Base-by-base conservation (phyloP, 2,888 invertebrate genomes). In the Troides aeacus region DNA sequence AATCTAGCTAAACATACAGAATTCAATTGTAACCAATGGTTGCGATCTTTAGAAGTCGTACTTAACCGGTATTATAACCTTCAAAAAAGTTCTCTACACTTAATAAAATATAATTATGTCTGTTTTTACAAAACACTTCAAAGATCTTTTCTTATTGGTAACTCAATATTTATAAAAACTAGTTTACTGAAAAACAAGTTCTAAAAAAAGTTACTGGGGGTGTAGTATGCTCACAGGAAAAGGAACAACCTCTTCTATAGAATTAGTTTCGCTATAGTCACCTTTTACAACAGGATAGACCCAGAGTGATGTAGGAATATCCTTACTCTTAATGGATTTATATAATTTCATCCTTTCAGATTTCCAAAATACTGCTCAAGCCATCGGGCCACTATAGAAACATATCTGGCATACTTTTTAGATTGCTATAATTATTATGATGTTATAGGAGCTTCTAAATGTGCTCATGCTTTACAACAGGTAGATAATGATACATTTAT, bases 31-130 rank as follows among this genome's bases (percentile, higher is more conserved):
- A 81, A 77, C 67, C 76, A 74, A 76, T 90, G 88, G 86, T 74
- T 92, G 57, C 82, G 80, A 42, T 77, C 80, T 15, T 76, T 90
- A 70, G 84, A 85, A 77, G 77, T 76, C 71, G 76, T 89, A 66
- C 79, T 92, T 68, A 85, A 81, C 88, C 88, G 92, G 92, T 91
- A 86, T 74, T 76, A 74, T 85, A 86, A 87, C 84, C 85, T 85
- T 30, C 15, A 24, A 76, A 64, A 57, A 68, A 39, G 46, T 15
- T 39, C 50, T 50, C 5, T 4, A 53, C 8, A 53, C 53, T 53
- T 50, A 7, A 46, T 46, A 46, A 12, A 46, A 30, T 30, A 30
- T 30, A 30, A 30, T 30, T 30, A 21, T 21, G 30, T 30, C 30
- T 30, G 30, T 30, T 30, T 30, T 30, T 4, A 30, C 3, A 46